Conservation (phyloP, 2,113 vertebrate species). For the Cynoglossus semilaevis region DNA sequence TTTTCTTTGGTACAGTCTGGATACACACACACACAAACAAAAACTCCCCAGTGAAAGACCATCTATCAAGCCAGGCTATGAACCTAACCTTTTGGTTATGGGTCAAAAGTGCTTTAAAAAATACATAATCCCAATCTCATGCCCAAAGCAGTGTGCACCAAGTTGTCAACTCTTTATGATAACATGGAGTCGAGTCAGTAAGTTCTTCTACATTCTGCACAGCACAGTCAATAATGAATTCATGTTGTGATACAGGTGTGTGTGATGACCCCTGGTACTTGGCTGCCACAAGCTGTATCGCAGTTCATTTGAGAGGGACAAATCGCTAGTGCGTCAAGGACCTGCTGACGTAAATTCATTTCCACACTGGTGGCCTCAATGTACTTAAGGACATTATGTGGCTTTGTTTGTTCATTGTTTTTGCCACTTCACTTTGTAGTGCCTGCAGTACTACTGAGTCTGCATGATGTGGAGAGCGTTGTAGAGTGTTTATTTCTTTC, state of each 20-base stretch:
- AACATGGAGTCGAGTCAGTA: neutral
- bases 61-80: too few species aligned
- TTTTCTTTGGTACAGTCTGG: too few species aligned
- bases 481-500: conserved; percentile 68
- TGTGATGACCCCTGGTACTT: conserved; percentile 4
- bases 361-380: conserved; percentile 38
- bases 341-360: conserved; percentile 56
- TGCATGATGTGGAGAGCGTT: conserved; percentile 55
- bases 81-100: too few species aligned
- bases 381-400: conserved; percentile 31
- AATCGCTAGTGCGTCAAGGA: conserved; percentile 32
- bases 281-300: conserved; percentile 2
- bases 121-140: too few species aligned
- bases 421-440: conserved; percentile 61
- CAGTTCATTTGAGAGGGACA: conserved; percentile 33
- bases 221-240: neutral
- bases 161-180: too few species aligned
- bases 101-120: too few species aligned
- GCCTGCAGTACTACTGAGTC: conserved; percentile 49
- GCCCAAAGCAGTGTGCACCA: too few species aligned
- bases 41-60: too few species aligned
- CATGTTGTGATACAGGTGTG: neutral
- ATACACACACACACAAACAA: too few species aligned
- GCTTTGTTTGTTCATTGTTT: conserved; percentile 55
- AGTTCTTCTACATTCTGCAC: neutral